Percentiles rank a stretch among this genome's conserved stretches.
phyloP scores from a whole-genome alignment of 2,888 invertebrate genomes.

The Sarcophaga variegata region DNA sequence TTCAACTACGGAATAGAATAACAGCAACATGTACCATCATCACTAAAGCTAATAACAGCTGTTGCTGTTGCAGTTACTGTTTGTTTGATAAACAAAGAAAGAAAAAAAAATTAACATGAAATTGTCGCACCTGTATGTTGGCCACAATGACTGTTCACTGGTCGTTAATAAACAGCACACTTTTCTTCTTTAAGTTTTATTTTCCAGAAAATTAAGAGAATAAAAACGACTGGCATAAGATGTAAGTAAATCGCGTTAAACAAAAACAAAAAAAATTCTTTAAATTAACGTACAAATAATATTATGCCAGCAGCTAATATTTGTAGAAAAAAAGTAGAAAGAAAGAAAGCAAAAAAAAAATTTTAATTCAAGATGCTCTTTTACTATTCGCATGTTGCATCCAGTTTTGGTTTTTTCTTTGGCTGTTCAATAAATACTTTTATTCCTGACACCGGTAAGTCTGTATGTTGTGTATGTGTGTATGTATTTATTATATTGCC shows the following conservation, averaged over 20 bases:
- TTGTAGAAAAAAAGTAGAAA: background rate
- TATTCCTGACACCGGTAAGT: background rate
- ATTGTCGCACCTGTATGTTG: conserved; percentile 67
- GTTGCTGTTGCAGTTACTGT: conserved; percentile 20
- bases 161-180: conserved; percentile 32
- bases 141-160: conserved; percentile 2
- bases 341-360: background rate
- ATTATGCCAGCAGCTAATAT: background rate
- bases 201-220: too few relatives aligned
- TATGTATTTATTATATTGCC: conserved; percentile 18
- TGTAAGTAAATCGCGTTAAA: background rate
- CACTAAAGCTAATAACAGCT: background rate
- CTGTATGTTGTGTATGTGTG: background rate
- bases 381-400: background rate
- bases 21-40: background rate
- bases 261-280: background rate
- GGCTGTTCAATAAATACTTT: conserved; percentile 10
- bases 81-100: conserved; percentile 20
- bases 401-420: background rate
- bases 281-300: background rate
- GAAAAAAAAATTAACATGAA: conserved; percentile 55
- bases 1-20: too few relatives aligned
- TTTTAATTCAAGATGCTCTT: background rate
- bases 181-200: background rate
- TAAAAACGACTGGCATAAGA: background rate